A percentile compares a stretch with the other conserved stretches of the same genome.
These are phyloP conservation scores for Drosophila ananassae DNA, from an alignment of 1,140 invertebrate species.

Conservation along the genomic window DNA sequence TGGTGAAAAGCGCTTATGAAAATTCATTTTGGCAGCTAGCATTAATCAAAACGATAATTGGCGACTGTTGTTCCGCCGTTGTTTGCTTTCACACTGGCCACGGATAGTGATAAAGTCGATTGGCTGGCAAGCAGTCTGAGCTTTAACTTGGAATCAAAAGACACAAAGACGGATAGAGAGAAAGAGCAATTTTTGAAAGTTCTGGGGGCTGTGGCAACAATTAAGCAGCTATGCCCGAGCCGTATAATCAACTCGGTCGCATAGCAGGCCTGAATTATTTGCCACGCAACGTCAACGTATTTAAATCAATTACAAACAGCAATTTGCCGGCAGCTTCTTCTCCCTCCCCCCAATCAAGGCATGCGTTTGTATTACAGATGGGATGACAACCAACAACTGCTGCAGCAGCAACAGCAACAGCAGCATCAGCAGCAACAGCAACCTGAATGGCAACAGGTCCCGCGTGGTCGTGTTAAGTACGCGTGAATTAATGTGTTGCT, in stretches of 20 bases:
- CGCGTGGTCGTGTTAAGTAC: constrained; percentile 71
- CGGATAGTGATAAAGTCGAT: constrained; percentile 41
- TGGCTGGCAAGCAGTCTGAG: not conserved
- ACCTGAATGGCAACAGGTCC: constrained; percentile 19
- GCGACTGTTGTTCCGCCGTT: constrained; percentile 56
- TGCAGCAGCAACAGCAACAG: constrained; percentile 5
- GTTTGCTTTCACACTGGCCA: constrained; percentile 60
- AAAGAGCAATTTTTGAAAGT: constrained; percentile 47
- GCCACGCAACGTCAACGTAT: constrained; percentile 77
- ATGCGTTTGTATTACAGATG: constrained; percentile 81
- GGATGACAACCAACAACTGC: constrained; percentile 59
- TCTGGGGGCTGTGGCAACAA: constrained; percentile 58
- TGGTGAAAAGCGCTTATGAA: constrained; percentile 75
- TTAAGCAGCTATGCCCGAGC: constrained; percentile 58
- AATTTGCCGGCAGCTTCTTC: constrained; percentile 57
- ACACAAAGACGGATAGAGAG: not conserved
- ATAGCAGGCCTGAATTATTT: constrained; percentile 63
- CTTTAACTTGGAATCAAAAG: constrained; percentile 9
- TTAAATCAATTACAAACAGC: constrained; percentile 82
- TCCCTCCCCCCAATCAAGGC: constrained; percentile 56
- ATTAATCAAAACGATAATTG: constrained; percentile 80
- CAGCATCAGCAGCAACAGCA: constrained; percentile 22
- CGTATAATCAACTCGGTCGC: constrained; percentile 63
- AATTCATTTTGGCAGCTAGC: constrained; percentile 70
- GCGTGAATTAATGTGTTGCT: constrained; percentile 79